Conservation (phyloP, 2,113 vertebrate genomes). For the Crotalus horridus region DNA sequence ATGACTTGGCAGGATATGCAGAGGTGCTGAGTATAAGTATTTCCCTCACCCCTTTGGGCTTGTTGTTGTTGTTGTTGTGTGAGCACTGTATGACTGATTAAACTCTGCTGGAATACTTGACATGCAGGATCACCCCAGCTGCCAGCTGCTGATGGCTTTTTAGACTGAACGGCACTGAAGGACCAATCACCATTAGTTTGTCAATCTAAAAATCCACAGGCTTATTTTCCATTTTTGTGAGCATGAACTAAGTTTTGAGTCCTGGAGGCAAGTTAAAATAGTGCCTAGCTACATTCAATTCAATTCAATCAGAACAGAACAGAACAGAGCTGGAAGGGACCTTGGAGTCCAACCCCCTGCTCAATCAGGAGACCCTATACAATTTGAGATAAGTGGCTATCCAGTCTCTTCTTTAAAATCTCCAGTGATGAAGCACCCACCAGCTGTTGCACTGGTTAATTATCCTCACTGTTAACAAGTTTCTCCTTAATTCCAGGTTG, state of each 20-base stretch:
- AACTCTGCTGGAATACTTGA: not conserved
- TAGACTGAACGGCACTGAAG: not conserved
- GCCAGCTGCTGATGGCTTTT: constrained; percentile 4
- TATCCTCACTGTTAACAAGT: not conserved
- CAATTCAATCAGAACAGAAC: not conserved
- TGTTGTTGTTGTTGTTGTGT: constrained; percentile 31
- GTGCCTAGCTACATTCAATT: not conserved
- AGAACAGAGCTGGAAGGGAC: not conserved
- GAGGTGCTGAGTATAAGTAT: not conserved
- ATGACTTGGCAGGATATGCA: constrained; percentile 42
- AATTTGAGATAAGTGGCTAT: not conserved
- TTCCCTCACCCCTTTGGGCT: constrained; percentile 31
- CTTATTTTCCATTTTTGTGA: not conserved
- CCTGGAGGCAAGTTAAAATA: not conserved
- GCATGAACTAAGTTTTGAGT: not conserved
- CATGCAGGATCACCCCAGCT: not conserved
- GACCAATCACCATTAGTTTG: not conserved
- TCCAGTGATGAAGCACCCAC: not conserved
- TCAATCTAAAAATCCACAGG: not conserved
- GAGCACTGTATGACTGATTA: constrained; percentile 25
- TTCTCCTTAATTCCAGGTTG: not conserved
- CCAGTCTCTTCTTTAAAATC: not conserved
- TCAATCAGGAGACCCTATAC: not conserved
- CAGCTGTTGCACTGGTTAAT: not conserved
- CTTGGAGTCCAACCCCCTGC: not conserved